phyloP scores from a whole-genome alignment of 2,113 vertebrate genomes.

The Eolophus roseicapilla region DNA sequence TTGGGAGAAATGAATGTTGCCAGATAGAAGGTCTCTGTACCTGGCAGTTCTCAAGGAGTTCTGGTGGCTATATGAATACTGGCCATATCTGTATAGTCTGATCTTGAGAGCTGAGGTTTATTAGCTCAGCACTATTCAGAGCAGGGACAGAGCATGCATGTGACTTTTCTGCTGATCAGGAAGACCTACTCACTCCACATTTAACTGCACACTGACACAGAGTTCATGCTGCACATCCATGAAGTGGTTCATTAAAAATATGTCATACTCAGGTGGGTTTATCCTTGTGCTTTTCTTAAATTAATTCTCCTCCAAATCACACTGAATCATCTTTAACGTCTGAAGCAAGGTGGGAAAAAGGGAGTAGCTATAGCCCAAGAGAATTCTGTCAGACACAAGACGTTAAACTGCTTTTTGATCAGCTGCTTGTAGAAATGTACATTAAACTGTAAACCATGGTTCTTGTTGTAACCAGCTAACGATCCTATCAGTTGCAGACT shows the following conservation, averaged over 20 bases:
- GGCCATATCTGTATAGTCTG: neutral
- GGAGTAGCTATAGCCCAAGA: neutral
- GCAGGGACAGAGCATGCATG: neutral
- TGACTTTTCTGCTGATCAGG: neutral
- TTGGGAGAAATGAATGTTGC: neutral
- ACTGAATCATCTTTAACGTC: neutral
- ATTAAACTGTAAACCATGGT: constrained; percentile 17
- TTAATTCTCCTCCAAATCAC: neutral
- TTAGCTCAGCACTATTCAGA: neutral
- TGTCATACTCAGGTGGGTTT: neutral
- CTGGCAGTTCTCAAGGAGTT: neutral
- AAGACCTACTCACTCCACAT: neutral
- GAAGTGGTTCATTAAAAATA: neutral
- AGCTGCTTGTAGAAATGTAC: constrained; percentile 29
- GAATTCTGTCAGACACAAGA: neutral
- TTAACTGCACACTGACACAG: neutral
- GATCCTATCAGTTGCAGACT: constrained; percentile 43
- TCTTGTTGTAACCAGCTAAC: constrained; percentile 53
- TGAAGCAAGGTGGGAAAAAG: constrained; percentile 4
- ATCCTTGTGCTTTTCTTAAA: neutral
- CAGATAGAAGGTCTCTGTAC: neutral
- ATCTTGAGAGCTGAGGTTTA: neutral
- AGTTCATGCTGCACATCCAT: fast-evolving
- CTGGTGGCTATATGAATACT: neutral
- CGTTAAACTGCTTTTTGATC: constrained; percentile 63